A percentile compares a stretch with the other conserved stretches of the same genome.
phyloP scores from a whole-genome alignment of 2,113 vertebrate genomes.

The Osmerus eperlanus region DNA sequence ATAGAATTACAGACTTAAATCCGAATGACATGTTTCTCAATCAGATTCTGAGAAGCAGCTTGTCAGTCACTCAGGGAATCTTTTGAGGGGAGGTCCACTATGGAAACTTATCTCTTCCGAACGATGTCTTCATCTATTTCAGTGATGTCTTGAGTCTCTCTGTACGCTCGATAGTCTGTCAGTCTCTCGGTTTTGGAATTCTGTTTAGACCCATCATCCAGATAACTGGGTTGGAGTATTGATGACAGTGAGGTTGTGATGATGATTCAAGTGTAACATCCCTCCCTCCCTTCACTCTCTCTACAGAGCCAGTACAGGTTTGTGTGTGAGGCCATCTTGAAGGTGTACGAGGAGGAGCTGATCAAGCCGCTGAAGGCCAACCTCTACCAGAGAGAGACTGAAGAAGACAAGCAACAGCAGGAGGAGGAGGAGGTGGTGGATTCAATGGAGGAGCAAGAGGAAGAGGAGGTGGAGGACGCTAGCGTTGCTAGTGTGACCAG shows the following conservation, averaged over 20 bases:
- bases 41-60: no score
- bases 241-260: no score
- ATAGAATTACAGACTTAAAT: no score
- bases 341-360: conserved; percentile 92
- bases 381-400: conserved; percentile 76
- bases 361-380: conserved; percentile 79
- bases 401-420: conserved; percentile 31
- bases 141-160: not conserved
- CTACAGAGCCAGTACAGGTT: conserved; percentile 97
- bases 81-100: no score
- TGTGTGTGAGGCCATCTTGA: conserved; percentile 97
- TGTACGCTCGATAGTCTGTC: not conserved
- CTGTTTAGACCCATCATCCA: no score
- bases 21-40: no score
- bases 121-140: not conserved
- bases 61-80: no score
- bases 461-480: conserved; percentile 53
- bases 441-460: conserved; percentile 63
- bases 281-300: conserved; percentile 30
- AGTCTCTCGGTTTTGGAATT: no score
- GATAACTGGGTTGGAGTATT: no score
- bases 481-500: conserved; percentile 9
- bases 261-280: no score
- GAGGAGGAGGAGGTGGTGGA: conserved; percentile 45
- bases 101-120: no score